Base-by-base conservation (phyloP, 2,797 vertebrate species). In the Takifugu ocellatus region DNA sequence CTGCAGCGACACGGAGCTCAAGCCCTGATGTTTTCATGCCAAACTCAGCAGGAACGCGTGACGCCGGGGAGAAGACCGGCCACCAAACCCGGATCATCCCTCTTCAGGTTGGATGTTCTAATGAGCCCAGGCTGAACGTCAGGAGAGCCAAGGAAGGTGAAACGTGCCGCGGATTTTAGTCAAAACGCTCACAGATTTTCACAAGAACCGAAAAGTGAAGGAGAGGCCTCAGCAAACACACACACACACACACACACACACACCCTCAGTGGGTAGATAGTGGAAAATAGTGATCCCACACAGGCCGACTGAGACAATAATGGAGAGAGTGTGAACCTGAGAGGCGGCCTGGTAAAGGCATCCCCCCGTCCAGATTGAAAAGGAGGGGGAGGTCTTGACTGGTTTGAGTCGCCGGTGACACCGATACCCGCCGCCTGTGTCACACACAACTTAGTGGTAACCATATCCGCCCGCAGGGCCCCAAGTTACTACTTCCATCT, bases 401-500 rank as follows among this genome's bases (percentile, higher is more conserved):
- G 75, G 79, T 83, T 81, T 81, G 83, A 82, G 77, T 75, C 51
- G 79, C 51, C 52, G 70, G 64, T 62, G 84, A 84, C 82, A 88
- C 75, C 14, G 84, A 87, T 87, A 87, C 49, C 72, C 72, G 50
- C 29, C 58, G 72, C 72, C 77, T 76, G 82, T 77, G 82, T 85
- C 81, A 75, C 84, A 79, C 78, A 77, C 81, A 78, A 75, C 84
- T 80, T 76, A 81, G 77, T 79, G 81, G 86, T 66, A 86, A 87
- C 72, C 31, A 9, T n/a, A 84, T 72, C 79, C 36, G 56, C 77
- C 77, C 27, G 25, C 74, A 27, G 80, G 77, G 74, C 83, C 78
- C 79, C 84, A 66, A 45, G 56, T 77, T 83, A 85, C 82, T 82
- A 79, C 85, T 79, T 72, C 84, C 84, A 86, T 78, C 74, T 73